Conservation (phyloP, 2,888 invertebrate species). For the Creontiades dilutus region DNA sequence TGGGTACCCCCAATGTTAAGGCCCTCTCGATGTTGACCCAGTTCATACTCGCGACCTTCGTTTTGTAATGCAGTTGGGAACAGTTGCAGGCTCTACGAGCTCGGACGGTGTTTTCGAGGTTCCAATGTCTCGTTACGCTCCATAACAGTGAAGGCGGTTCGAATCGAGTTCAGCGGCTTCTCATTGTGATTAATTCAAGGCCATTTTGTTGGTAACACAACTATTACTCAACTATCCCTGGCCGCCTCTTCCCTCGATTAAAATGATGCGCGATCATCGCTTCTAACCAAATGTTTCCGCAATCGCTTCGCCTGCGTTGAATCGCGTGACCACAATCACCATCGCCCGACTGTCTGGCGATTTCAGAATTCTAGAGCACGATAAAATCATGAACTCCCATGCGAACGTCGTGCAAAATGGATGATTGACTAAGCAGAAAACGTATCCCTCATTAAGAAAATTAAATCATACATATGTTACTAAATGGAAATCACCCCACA, state of each 20-base stretch:
- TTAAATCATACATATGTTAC: too few species aligned
- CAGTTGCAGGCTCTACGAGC: neutral
- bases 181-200: conserved; percentile 50
- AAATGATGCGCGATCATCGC: conserved; percentile 30
- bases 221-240: conserved; percentile 35
- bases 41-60: neutral
- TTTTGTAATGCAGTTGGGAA: neutral
- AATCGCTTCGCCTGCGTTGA: neutral
- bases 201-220: neutral
- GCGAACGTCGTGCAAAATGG: too few species aligned
- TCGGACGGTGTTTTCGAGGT: neutral
- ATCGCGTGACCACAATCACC: too few species aligned
- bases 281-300: conserved; percentile 31
- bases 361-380: too few species aligned
- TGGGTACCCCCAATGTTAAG: too few species aligned
- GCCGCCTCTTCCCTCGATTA: conserved; percentile 1
- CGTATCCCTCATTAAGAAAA: too few species aligned
- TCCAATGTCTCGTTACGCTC: conserved; percentile 20
- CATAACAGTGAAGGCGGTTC: conserved; percentile 21
- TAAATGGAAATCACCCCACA: too few species aligned
- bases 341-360: too few species aligned
- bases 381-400: too few species aligned
- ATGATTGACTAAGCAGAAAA: too few species aligned
- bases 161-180: conserved; percentile 44
- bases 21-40: too few species aligned